These are phyloP conservation scores for Erpornis zantholeuca DNA, from an alignment of 2,113 vertebrate species.

Conservation along the genomic window DNA sequence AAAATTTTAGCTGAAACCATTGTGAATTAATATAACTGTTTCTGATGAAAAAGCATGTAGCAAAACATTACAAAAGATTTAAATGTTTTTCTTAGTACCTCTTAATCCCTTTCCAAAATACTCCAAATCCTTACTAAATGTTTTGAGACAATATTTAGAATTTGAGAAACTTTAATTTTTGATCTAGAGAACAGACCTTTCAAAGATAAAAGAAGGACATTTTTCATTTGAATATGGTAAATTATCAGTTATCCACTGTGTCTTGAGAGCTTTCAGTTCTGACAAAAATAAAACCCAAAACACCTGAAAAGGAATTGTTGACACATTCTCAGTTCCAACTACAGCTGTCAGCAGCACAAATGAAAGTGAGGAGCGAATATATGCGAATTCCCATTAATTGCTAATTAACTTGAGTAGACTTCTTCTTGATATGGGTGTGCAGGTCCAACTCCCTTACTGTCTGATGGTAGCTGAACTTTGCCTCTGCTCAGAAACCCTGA, in stretches of 20 bases:
- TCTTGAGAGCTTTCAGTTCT: not conserved
- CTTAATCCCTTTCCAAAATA: accelerated
- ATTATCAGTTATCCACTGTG: not conserved
- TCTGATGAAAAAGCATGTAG: not conserved
- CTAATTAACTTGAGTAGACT: not conserved
- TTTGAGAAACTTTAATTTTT: not conserved
- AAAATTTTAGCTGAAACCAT: not conserved
- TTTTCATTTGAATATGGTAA: not conserved
- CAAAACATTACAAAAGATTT: not conserved
- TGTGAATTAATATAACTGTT: not conserved
- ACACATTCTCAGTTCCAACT: not conserved
- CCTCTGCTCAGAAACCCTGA: not conserved
- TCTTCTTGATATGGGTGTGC: not conserved
- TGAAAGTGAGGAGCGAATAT: not conserved
- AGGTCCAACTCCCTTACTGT: not conserved
- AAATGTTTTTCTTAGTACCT: not conserved
- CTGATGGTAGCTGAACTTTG: not conserved
- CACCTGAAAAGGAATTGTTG: not conserved
- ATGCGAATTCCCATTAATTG: not conserved
- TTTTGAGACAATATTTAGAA: not conserved
- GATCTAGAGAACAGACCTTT: not conserved
- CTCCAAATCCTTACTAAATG: not conserved
- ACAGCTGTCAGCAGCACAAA: not conserved
- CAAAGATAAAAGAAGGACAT: not conserved
- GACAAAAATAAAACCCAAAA: not conserved